Evolutionary conservation across 2,888 invertebrate species (phyloP).

Genomic region (Andrena hattorfiana): DNA sequence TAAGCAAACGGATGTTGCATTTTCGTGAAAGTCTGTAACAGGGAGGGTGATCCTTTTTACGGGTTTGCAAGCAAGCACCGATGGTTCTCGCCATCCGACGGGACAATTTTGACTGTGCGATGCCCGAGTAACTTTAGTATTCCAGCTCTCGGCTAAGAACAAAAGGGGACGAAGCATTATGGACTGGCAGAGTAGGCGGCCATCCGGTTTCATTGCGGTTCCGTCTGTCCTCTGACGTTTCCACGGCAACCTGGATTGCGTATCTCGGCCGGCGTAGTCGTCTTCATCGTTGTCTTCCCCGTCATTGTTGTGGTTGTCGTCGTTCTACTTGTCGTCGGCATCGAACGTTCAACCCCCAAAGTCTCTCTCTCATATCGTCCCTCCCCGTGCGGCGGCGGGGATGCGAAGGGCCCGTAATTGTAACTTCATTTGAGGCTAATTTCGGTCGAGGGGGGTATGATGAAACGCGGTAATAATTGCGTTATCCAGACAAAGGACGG

Average conservation of each 20-base stretch:
- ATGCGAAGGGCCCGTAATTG: conserved; percentile 81
- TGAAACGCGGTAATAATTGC: conserved; percentile 85
- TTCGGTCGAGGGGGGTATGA: conserved; percentile 83
- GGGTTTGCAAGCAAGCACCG: background rate
- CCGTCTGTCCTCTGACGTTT: conserved; percentile 85
- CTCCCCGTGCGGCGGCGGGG: conserved; percentile 53
- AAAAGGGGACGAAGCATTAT: conserved; percentile 81
- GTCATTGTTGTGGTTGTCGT: conserved; percentile 41
- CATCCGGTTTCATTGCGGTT: conserved; percentile 85
- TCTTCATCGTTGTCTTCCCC: conserved; percentile 51
- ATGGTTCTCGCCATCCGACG: conserved; percentile 58
- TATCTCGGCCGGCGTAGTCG: conserved; percentile 68
- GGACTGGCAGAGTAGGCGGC: conserved; percentile 79
- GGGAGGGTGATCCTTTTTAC: background rate
- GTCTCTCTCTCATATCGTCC: conserved; percentile 19
- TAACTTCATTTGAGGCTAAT: conserved; percentile 85
- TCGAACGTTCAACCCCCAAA: conserved; percentile 56
- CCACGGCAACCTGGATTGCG: conserved; percentile 84
- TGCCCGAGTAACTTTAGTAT: conserved; percentile 73
- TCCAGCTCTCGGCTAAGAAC: conserved; percentile 77
- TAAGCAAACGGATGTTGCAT: background rate
- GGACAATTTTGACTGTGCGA: conserved; percentile 52
- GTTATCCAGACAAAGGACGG: conserved; percentile 85
- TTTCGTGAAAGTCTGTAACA: background rate
- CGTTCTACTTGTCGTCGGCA: conserved; percentile 33